These are phyloP conservation scores for Tetragnatha versicolor DNA, from an alignment of 1,140 invertebrate species.

Conservation along the genomic window DNA sequence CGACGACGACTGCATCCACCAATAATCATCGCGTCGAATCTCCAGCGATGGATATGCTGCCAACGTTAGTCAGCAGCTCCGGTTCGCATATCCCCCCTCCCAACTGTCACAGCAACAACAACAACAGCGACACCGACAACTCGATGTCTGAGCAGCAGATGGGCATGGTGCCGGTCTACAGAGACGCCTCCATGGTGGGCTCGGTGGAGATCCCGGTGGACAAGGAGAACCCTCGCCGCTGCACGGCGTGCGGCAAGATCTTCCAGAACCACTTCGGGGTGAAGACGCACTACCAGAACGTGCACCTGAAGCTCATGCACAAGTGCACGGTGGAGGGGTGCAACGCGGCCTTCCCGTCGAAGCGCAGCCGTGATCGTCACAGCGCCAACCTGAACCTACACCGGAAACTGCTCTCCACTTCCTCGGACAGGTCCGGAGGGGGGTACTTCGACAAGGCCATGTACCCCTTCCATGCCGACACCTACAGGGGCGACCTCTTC, in stretches of 20 bases:
- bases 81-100: conserved; percentile 18
- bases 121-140: conserved; percentile 46
- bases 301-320: conserved; percentile 95
- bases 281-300: conserved; percentile 94
- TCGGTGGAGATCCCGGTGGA: conserved; percentile 80
- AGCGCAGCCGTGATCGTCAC: conserved; percentile 89
- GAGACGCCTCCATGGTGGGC: conserved; percentile 58
- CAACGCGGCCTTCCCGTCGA: conserved; percentile 94
- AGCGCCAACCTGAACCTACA: conserved; percentile 92
- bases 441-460: conserved; percentile 61
- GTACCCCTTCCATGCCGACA: conserved; percentile 62
- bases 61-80: not conserved
- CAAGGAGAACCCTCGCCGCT: conserved; percentile 82
- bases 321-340: conserved; percentile 95
- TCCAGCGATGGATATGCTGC: conserved; percentile 1
- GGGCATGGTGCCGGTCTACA: conserved; percentile 54
- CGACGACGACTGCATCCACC: conserved; percentile 36
- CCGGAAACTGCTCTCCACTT: conserved; percentile 82
- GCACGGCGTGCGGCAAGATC: conserved; percentile 89
- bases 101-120: not conserved
- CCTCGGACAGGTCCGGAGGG: conserved; percentile 61
- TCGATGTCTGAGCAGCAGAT: conserved; percentile 48
- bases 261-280: conserved; percentile 94
- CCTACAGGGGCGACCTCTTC: conserved; percentile 76
- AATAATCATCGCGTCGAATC: conserved; percentile 23